These are phyloP conservation scores for Apogon talboti DNA, from an alignment of 2,797 vertebrate species.

Conservation along the genomic window DNA sequence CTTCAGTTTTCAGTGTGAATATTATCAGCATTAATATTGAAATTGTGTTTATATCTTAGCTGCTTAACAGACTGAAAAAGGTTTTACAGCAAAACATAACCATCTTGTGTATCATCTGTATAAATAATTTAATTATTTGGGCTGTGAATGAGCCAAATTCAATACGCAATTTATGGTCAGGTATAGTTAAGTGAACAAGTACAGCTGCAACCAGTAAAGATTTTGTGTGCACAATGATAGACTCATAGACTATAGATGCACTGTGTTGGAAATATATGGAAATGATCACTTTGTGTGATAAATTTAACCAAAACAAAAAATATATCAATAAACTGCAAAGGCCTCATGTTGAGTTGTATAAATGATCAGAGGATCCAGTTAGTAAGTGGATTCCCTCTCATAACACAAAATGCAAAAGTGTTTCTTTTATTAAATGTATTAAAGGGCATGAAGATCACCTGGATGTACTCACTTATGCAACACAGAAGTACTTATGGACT, in stretches of 20 bases:
- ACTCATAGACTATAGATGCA: too few species aligned
- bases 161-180: neutral
- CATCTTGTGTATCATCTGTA: neutral
- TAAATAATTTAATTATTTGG: neutral
- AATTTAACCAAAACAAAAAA: too few species aligned
- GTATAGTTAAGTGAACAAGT: neutral
- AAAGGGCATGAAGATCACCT: too few species aligned
- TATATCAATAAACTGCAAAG: too few species aligned
- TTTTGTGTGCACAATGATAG: neutral
- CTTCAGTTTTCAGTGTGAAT: slow-evolving; percentile 5
- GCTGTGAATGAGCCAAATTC: too few species aligned
- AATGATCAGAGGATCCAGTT: neutral
- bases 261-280: too few species aligned
- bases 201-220: neutral
- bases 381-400: neutral
- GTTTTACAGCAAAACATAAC: neutral
- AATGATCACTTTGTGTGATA: neutral
- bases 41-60: neutral
- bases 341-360: neutral
- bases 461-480: neutral
- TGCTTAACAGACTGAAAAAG: neutral
- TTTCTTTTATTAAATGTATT: neutral
- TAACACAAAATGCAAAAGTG: neutral
- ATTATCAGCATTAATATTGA: slow-evolving; percentile 2
- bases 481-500: neutral